Conservation (phyloP, 2,797 vertebrate genomes). For the Lagocephalus sceleratus region DNA sequence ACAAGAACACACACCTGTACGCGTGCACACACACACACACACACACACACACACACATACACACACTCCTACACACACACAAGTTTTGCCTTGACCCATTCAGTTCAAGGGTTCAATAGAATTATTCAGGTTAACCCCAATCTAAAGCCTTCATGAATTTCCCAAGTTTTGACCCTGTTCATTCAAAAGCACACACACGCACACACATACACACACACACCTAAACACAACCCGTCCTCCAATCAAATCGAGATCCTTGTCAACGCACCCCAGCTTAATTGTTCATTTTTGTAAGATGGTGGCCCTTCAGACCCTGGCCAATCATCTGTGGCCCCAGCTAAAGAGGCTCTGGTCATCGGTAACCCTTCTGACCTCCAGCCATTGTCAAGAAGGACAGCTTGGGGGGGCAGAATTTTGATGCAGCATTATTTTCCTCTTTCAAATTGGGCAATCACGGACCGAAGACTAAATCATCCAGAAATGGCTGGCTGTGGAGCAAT, state of each 20-base stretch:
- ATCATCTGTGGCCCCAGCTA: slow-evolving; percentile 53
- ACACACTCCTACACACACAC: no score
- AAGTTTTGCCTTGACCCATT: no score
- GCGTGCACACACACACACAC: no score
- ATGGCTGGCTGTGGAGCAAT: slow-evolving; percentile 1
- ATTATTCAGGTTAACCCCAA: no score
- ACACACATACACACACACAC: slow-evolving; percentile 30
- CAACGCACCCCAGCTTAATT: slow-evolving; percentile 50
- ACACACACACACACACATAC: no score
- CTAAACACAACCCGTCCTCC: slow-evolving; percentile 42
- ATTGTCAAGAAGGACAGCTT: slow-evolving; percentile 11
- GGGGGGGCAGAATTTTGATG: slow-evolving; percentile 12
- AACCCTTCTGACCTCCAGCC: slow-evolving; percentile 53
- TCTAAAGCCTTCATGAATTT: no score
- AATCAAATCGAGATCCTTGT: slow-evolving; percentile 55
- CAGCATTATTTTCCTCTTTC: slow-evolving; percentile 10
- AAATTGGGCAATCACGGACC: slow-evolving; percentile 19
- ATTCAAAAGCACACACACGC: slow-evolving; percentile 41
- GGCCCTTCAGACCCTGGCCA: slow-evolving; percentile 55
- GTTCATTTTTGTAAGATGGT: slow-evolving; percentile 53
- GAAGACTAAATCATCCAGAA: slow-evolving; percentile 9
- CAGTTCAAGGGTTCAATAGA: no score
- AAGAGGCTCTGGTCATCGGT: slow-evolving; percentile 42
- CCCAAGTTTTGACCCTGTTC: neutral
- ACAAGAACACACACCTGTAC: no score